Percentiles rank a stretch among this genome's conserved stretches.
Conservation (phyloP, 2,888 invertebrate species). For the Helobdella robusta region DNA sequence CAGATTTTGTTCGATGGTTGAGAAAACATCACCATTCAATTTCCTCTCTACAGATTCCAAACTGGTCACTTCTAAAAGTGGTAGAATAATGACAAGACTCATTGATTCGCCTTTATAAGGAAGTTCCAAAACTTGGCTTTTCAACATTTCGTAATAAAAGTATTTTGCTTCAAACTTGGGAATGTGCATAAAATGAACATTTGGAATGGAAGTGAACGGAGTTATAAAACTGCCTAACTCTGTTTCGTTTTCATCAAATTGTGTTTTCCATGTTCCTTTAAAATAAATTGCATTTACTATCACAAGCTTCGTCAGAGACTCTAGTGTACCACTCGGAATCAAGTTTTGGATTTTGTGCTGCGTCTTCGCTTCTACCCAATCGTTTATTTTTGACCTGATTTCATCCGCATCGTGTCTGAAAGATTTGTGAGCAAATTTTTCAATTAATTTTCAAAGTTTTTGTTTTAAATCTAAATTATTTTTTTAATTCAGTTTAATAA, state of each 20-base stretch:
- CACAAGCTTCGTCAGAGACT: conserved; percentile 39
- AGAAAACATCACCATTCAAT: conserved; percentile 19
- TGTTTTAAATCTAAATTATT: too few relatives aligned
- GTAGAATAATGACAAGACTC: conserved; percentile 22
- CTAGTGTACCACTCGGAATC: conserved; percentile 53
- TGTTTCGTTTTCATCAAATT: conserved; percentile 58
- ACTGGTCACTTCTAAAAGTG: background rate
- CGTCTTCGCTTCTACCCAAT: conserved; percentile 70
- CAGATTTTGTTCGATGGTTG: conserved; percentile 14
- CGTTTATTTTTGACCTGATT: conserved; percentile 57
- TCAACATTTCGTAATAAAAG: conserved; percentile 1
- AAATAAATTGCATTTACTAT: conserved; percentile 49
- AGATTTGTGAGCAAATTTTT: too few relatives aligned
- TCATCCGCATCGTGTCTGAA: background rate
- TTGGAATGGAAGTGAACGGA: background rate
- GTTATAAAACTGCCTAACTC: conserved; percentile 38
- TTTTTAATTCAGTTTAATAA: too few relatives aligned
- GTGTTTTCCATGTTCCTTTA: conserved; percentile 44
- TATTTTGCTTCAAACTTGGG: background rate
- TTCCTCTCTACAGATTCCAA: conserved; percentile 24
- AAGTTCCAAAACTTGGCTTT: conserved; percentile 16
- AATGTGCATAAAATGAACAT: conserved; percentile 15
- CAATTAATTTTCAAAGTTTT: too few relatives aligned
- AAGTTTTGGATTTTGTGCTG: conserved; percentile 69
- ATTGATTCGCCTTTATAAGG: conserved; percentile 10